Percentiles rank a stretch among this genome's conserved stretches.
Evolutionary conservation across 92 coral and sea anemone genomes (phyloP).

Genomic region (Phenganax stokvisi): DNA sequence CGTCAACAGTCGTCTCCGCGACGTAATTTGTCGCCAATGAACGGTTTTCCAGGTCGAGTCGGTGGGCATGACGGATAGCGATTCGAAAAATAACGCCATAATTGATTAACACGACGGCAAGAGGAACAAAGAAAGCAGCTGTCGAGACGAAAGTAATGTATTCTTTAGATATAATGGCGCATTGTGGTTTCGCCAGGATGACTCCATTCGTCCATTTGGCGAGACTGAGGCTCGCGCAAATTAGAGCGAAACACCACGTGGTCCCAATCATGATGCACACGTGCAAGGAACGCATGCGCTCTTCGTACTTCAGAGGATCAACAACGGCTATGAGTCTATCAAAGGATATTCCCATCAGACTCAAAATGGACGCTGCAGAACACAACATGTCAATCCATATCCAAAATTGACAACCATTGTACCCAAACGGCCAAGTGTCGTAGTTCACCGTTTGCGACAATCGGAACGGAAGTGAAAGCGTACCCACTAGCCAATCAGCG

Average conservation of each 20-base stretch:
- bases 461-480: conserved; percentile 74
- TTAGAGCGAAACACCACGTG: conserved; percentile 72
- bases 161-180: conserved; percentile 61
- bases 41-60: conserved; percentile 66
- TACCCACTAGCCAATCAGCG: conserved; percentile 76
- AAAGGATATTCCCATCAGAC: conserved; percentile 74
- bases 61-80: conserved; percentile 80
- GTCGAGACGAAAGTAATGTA: conserved; percentile 75
- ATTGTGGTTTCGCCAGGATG: conserved; percentile 37
- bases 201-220: conserved; percentile 68
- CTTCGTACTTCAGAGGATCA: conserved; percentile 78
- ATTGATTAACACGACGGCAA: conserved; percentile 62
- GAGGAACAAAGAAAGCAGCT: conserved; percentile 82
- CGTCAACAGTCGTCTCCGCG: conserved; percentile 55
- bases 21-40: conserved; percentile 70
- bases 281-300: conserved; percentile 74
- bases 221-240: conserved; percentile 65
- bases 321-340: conserved; percentile 84
- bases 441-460: conserved; percentile 68
- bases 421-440: conserved; percentile 65
- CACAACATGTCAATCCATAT: conserved; percentile 87
- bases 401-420: conserved; percentile 81
- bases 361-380: conserved; percentile 85
- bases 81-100: conserved; percentile 78
- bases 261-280: conserved; percentile 56